phyloP scores from a whole-genome alignment of 2,888 invertebrate genomes.

The Pseudolycoriella hygida region DNA sequence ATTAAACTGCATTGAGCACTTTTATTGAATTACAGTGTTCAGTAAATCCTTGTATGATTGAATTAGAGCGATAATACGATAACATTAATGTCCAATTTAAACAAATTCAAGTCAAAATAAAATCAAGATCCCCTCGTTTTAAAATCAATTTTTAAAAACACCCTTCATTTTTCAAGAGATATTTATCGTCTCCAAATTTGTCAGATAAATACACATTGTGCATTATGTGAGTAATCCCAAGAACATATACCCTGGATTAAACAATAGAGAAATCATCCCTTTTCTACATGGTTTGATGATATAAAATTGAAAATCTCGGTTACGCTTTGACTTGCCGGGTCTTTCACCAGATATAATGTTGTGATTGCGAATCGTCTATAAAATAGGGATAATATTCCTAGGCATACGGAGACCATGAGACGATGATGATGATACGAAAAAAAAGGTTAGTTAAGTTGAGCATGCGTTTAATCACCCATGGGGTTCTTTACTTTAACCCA shows the following conservation, averaged over 20 bases:
- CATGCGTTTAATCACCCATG: neutral
- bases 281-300: neutral
- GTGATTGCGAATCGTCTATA: neutral
- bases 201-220: neutral
- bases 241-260: neutral
- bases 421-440: neutral
- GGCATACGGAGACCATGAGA: neutral
- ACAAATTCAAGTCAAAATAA: neutral
- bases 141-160: neutral
- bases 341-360: neutral
- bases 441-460: neutral
- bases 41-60: too few relatives aligned
- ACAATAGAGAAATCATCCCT: slow-evolving; percentile 2
- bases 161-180: neutral
- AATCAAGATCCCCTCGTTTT: neutral
- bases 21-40: too few relatives aligned
- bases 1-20: too few relatives aligned
- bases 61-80: too few relatives aligned
- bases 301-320: neutral
- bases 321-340: neutral
- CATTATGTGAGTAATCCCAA: neutral
- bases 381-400: neutral
- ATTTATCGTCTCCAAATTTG: slow-evolving; percentile 2
- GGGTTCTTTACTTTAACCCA: neutral
- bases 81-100: too few relatives aligned